Conservation (phyloP, 2,888 invertebrate genomes). For the Carpatolechia fugitivella region DNA sequence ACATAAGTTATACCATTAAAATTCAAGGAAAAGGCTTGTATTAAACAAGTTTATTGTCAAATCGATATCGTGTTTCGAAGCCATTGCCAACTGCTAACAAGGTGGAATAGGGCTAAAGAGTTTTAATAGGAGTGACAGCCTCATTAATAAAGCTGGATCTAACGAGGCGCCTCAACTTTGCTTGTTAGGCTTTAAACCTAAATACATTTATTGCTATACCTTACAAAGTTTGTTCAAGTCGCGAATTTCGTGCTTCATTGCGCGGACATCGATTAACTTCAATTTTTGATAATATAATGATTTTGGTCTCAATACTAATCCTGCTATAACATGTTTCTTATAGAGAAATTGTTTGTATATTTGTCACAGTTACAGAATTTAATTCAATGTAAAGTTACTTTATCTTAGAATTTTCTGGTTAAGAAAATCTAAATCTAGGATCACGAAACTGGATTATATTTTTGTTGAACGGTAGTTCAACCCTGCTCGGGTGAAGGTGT, state of each 20-base stretch:
- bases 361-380: no score
- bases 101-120: conserved; percentile 46
- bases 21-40: neutral
- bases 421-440: no score
- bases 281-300: neutral
- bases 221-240: conserved; percentile 3
- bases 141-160: conserved; percentile 49
- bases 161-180: conserved; percentile 53
- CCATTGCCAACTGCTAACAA: conserved; percentile 42
- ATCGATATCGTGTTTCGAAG: conserved; percentile 32
- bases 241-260: conserved; percentile 1
- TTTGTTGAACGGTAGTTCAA: conserved; percentile 23
- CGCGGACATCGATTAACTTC: neutral
- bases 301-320: neutral
- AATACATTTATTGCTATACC: conserved; percentile 38
- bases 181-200: conserved; percentile 52
- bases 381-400: no score
- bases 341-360: no score
- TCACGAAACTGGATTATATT: no score
- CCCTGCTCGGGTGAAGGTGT: conserved; percentile 53
- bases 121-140: conserved; percentile 50
- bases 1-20: no score
- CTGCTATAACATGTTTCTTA: no score
- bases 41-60: conserved; percentile 27
- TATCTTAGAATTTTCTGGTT: no score